Conservation (phyloP, 2,113 vertebrate genomes). For the Alexandromys fortis region DNA sequence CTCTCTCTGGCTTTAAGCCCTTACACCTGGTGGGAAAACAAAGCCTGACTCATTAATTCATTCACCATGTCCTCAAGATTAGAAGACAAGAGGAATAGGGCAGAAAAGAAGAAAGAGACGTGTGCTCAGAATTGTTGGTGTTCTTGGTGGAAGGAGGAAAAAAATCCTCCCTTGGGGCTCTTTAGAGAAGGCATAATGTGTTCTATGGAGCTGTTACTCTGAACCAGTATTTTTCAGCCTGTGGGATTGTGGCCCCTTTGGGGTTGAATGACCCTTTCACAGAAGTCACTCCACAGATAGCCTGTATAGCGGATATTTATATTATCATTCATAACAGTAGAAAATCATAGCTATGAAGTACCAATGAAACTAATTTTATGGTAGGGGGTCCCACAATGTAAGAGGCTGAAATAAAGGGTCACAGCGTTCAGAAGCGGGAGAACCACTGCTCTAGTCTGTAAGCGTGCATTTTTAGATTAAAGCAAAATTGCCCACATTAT, state of each 20-base stretch:
- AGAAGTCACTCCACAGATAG: neutral
- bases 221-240: neutral
- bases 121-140: neutral
- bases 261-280: neutral
- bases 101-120: neutral
- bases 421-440: fast-evolving
- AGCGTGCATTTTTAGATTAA: neutral
- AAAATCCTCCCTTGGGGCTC: neutral
- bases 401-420: neutral
- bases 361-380: neutral
- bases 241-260: neutral
- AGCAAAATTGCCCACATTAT: neutral
- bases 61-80: constrained; percentile 27
- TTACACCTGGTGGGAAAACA: neutral
- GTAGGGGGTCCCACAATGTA: neutral
- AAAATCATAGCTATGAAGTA: neutral
- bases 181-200: neutral
- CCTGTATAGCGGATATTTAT: neutral
- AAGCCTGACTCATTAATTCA: constrained; percentile 50
- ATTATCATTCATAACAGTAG: neutral
- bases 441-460: neutral
- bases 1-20: neutral
- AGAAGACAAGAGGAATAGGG: neutral
- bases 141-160: neutral
- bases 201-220: neutral